Evolutionary conservation across 2,797 vertebrate species (phyloP), one percentile per base, ranked within the genome.

Genomic region (Sebastes melanostomus): DNA sequence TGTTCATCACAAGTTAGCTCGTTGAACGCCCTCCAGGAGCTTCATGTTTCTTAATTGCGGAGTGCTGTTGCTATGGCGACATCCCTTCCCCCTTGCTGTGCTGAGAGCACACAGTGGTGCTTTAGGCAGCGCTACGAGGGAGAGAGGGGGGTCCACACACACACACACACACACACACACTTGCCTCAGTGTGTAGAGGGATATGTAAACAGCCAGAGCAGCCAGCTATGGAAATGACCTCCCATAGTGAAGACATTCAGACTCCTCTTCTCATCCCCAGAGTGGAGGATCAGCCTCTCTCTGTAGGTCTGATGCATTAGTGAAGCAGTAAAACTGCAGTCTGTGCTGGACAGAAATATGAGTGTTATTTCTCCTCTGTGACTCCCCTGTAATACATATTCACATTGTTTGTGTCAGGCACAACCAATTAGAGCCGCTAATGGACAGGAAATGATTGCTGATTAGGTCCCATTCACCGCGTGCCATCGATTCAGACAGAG

Each of bases 41-140:
- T 81, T 84, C 71, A 1, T 66, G 80, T 81, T 70, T 87, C 83
- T 84, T 88, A 87, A 89, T 88, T 88, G 88, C 70, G 5, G 78
- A 76, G 72, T 25, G 75, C 77, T 72, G 94, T 94, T 95, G 79
- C 92, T 60, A 94, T 94, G 90, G 89, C 66, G 75, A 95, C 91
- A 14, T 13, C 79, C 66, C 68, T 18, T n/a, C 72, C 77, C 79
- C 75, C 74, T 87, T 61, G 38, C 74, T 75, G 80, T 66, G 80
- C 78, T 12, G 34, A 80, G 63, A 73, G 70, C 42, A 25, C 75
- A 59, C 54, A 58, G 54, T 29, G 78, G 25, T 13, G 81, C 85
- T 86, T 68, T 1, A 72, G 82, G 84, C 72, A 75, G 62, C 56
- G 67, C 75, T 81, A 55, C 50, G 60, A 58, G 34, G 27, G 38